Evolutionary conservation across 1,140 invertebrate genomes (phyloP).

Genomic region (Formica exsecta): DNA sequence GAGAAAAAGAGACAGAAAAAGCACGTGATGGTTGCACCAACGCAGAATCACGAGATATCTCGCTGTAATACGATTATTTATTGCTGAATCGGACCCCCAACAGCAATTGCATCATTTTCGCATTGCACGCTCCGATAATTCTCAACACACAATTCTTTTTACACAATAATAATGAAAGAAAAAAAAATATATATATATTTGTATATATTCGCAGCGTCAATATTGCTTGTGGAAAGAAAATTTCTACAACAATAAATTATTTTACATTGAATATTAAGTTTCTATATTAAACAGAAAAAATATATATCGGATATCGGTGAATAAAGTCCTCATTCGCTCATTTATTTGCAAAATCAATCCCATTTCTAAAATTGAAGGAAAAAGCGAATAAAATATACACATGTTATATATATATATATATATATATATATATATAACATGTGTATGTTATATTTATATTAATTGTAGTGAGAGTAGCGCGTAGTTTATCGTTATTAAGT

Average conservation of each 20-base stretch:
- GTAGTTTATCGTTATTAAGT: no score
- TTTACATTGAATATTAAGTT: no score
- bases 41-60: slow-evolving; percentile 30
- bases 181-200: no score
- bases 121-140: slow-evolving; percentile 54
- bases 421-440: neutral
- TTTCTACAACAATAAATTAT: no score
- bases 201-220: no score
- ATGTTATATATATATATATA: neutral
- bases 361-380: neutral
- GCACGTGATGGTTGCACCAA: slow-evolving; percentile 24
- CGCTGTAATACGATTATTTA: slow-evolving; percentile 60
- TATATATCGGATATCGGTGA: neutral
- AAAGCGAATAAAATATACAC: neutral
- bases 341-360: neutral
- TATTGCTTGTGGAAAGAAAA: no score
- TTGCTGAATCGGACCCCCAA: slow-evolving; percentile 75
- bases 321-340: neutral
- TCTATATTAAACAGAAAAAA: neutral
- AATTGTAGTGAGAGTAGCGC: no score
- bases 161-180: slow-evolving; percentile 53
- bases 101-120: slow-evolving; percentile 71
- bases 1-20: slow-evolving; percentile 18
- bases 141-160: neutral
- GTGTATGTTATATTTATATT: no score